Evolutionary conservation across 2,888 invertebrate genomes (phyloP).

Genomic region (Agriopis aurantiaria): DNA sequence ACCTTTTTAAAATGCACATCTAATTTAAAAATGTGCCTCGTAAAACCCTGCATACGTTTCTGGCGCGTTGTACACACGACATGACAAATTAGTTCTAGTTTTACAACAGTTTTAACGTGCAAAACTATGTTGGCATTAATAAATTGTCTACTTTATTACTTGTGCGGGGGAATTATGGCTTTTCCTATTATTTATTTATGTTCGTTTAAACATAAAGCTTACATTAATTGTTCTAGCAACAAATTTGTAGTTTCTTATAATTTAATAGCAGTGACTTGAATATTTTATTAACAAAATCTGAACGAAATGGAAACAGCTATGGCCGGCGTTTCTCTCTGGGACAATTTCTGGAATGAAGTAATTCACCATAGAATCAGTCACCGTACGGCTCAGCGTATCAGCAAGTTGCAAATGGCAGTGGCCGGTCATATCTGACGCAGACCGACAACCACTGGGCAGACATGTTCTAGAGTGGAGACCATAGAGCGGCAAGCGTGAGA

Average conservation of each 20-base stretch:
- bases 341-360: too few species aligned
- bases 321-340: too few species aligned
- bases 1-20: constrained; percentile 11
- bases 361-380: too few species aligned
- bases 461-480: too few species aligned
- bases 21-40: constrained; percentile 19
- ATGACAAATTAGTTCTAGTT: constrained; percentile 32
- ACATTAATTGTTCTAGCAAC: constrained; percentile 12
- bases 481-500: too few species aligned
- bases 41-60: constrained; percentile 18
- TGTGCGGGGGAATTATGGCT: constrained; percentile 17
- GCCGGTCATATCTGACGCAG: too few species aligned
- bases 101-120: constrained; percentile 31
- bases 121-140: constrained; percentile 29
- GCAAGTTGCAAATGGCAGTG: too few species aligned
- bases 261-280: not conserved
- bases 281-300: not conserved
- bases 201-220: not conserved
- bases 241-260: constrained; percentile 6
- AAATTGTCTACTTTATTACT: constrained; percentile 29
- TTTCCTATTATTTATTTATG: constrained; percentile 14
- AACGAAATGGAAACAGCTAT: not conserved
- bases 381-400: too few species aligned
- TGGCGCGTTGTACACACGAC: constrained; percentile 23
- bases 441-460: too few species aligned